Percentiles rank a stretch among this genome's conserved stretches.
phyloP scores from a whole-genome alignment of 1,140 invertebrate genomes.

The Dendrolimus punctatus region DNA sequence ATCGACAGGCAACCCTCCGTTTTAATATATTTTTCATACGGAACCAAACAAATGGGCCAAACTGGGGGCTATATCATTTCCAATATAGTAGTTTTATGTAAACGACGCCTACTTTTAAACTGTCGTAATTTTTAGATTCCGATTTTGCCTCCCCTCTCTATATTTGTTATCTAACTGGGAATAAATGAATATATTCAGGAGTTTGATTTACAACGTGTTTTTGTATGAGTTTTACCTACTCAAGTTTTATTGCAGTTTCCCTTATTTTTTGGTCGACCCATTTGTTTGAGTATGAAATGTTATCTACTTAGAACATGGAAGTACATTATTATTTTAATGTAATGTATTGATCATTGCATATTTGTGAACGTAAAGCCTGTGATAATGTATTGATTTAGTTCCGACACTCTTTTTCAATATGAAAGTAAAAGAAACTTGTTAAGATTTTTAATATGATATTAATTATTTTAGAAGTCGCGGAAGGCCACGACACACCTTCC shows the following conservation, averaged over 20 bases:
- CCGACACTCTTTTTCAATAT: too few relatives aligned
- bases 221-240: slow-evolving; percentile 20
- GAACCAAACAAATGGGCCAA: slow-evolving; percentile 51
- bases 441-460: too few relatives aligned
- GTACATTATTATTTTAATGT: too few relatives aligned
- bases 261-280: background rate
- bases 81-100: slow-evolving; percentile 67
- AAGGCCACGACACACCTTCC: too few relatives aligned
- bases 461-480: too few relatives aligned
- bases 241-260: background rate
- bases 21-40: slow-evolving; percentile 18
- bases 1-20: too few relatives aligned
- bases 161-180: slow-evolving; percentile 60
- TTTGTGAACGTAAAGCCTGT: too few relatives aligned
- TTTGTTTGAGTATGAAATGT: background rate
- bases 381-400: too few relatives aligned
- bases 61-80: slow-evolving; percentile 50
- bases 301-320: too few relatives aligned
- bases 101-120: slow-evolving; percentile 70
- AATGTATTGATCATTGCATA: too few relatives aligned
- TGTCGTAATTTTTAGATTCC: slow-evolving; percentile 69
- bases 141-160: slow-evolving; percentile 56
- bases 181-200: slow-evolving; percentile 58
- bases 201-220: slow-evolving; percentile 53
- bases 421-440: too few relatives aligned